Evolutionary conservation across 2,797 vertebrate genomes (phyloP).

Genomic region (Etheostoma nigrum): DNA sequence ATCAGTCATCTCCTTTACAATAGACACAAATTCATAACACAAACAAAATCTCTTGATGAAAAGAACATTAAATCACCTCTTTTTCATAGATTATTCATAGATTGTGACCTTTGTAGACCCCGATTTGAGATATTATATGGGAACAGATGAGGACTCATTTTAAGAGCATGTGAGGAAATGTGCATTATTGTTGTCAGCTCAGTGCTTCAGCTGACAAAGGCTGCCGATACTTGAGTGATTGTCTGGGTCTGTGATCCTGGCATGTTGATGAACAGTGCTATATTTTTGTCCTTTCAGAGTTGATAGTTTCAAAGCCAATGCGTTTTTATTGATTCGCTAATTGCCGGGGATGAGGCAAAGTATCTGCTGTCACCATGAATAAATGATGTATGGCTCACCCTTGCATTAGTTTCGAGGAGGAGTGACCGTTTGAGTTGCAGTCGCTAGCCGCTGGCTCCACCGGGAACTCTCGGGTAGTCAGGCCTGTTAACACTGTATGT

Average conservation of each 20-base stretch:
- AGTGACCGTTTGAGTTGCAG: conserved; percentile 50
- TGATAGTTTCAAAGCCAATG: conserved; percentile 79
- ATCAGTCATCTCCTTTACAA: conserved; percentile 51
- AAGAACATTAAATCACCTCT: conserved; percentile 22
- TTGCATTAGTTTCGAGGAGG: conserved; percentile 66
- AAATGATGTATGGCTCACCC: conserved; percentile 80
- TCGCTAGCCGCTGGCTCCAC: conserved; percentile 10
- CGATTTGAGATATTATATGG: conserved; percentile 34
- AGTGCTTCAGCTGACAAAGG: conserved; percentile 67
- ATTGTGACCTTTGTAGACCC: conserved; percentile 1
- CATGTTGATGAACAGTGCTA: conserved; percentile 76
- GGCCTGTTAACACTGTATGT: background rate
- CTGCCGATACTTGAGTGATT: conserved; percentile 71
- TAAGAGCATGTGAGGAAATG: conserved; percentile 54
- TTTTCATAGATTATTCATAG: conserved; percentile 8
- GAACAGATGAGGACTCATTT: conserved; percentile 62
- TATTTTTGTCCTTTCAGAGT: conserved; percentile 66
- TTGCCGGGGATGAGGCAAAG: conserved; percentile 75
- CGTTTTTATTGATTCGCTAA: conserved; percentile 84
- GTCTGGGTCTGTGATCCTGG: conserved; percentile 65
- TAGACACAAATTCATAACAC: conserved; percentile 41
- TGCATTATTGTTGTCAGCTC: conserved; percentile 40
- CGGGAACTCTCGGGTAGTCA: conserved; percentile 6
- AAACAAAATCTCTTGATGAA: conserved; percentile 46
- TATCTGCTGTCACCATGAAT: conserved; percentile 79